Evolutionary conservation across 2,113 vertebrate genomes (phyloP), one percentile per base, ranked within the genome.

Genomic region (Poecile atricapillus): DNA sequence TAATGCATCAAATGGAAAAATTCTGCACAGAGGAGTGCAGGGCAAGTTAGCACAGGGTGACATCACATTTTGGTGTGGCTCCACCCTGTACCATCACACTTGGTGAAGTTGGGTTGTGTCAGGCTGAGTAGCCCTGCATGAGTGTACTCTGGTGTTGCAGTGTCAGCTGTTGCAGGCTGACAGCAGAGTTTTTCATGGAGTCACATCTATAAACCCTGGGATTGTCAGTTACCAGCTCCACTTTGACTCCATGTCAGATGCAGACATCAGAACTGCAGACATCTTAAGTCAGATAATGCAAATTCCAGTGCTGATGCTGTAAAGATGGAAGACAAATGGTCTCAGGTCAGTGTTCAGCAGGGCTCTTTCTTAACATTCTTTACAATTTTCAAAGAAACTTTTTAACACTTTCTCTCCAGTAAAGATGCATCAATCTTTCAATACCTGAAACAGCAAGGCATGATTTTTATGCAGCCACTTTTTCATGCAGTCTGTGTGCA

Each of bases 101-200:
- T 11, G 63, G 76, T 70, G 80, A 86, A 58, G 68, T 64, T 50
- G 76, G 63, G 35, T 33, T 94, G 89, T 87, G 83, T 78, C 65
- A 52, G 95, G 47, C 56, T 58, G 77, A 92, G 71, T 65, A 79
- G 90, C 47, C 52, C 24, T 11, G 7, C 17, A 16, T n/a, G 53
- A 74, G 17, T 12, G 30, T 71, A 2, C 30, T 67, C 46, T 37
- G 56, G 27, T 89, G 83, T 31, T 95, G 91, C 77, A 56, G 74
- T 9, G 83, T 94, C 91, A 95, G 96, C 86, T 52, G 11, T 3
- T 75, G 69, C 28, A 91, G 84, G 74, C 89, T 87, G 89, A 64
- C 62, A 64, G 49, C 73, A 37, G 59, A 20, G 47, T 35, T 87
- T 64, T 73, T 60, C 3, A 2, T 28, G 49, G n/a, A 84, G 74